Conservation (phyloP, 2,888 invertebrate species). For the Diadegma fenestrale region DNA sequence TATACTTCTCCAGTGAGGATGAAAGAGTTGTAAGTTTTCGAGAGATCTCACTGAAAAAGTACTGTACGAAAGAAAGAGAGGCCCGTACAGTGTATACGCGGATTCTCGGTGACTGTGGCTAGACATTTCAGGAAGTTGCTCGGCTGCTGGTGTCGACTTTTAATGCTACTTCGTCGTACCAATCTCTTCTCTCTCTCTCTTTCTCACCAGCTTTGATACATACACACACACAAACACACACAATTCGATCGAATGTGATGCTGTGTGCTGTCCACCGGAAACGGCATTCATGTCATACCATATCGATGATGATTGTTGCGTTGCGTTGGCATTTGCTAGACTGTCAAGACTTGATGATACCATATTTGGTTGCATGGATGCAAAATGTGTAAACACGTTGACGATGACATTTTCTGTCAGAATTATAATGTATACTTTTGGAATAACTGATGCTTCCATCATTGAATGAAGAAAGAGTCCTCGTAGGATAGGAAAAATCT, state of each 20-base stretch:
- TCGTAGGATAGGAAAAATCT: neutral
- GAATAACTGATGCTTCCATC: neutral
- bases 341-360: constrained; percentile 11
- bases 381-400: constrained; percentile 46
- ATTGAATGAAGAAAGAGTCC: neutral
- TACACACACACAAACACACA: neutral
- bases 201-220: constrained; percentile 30
- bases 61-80: constrained; percentile 19
- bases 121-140: constrained; percentile 69
- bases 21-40: constrained; percentile 41
- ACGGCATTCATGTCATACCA: neutral
- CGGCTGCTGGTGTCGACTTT: constrained; percentile 76
- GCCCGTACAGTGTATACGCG: constrained; percentile 34
- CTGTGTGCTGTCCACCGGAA: neutral
- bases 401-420: neutral
- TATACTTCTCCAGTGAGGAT: constrained; percentile 59
- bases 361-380: constrained; percentile 10
- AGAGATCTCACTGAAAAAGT: constrained; percentile 36
- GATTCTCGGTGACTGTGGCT: constrained; percentile 31
- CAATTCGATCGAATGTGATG: neutral
- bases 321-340: constrained; percentile 19
- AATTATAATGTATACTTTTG: neutral
- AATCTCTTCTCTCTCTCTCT: constrained; percentile 45
- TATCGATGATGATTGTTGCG: neutral
- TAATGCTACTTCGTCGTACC: constrained; percentile 72